A percentile compares a stretch with the other conserved stretches of the same genome.
These are phyloP conservation scores for Ochlodes sylvanus DNA, from an alignment of 2,888 invertebrate genomes.

Conservation along the genomic window DNA sequence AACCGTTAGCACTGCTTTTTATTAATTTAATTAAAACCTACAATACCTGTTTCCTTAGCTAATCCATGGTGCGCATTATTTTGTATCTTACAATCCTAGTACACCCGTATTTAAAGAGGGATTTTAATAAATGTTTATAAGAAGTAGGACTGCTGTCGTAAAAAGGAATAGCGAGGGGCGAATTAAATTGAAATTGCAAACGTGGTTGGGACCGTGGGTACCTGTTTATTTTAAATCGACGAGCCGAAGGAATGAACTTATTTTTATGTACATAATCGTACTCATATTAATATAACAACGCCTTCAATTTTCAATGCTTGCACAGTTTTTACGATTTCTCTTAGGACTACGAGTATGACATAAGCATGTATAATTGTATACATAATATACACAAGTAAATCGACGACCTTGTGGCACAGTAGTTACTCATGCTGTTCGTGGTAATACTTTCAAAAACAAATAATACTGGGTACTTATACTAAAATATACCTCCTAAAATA, in stretches of 20 bases:
- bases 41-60: conserved; percentile 9
- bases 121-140: conserved; percentile 37
- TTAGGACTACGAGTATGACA: no score
- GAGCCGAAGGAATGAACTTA: not conserved
- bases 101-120: conserved; percentile 18
- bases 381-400: no score
- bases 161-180: conserved; percentile 51
- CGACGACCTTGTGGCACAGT: no score
- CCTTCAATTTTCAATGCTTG: no score
- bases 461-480: no score
- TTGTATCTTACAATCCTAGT: conserved; percentile 11
- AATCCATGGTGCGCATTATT: conserved; percentile 4
- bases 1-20: not conserved
- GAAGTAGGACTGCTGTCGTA: conserved; percentile 41
- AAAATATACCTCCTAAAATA: no score
- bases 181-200: conserved; percentile 57
- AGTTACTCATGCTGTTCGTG: no score
- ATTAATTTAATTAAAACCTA: conserved; percentile 4
- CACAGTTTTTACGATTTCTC: no score
- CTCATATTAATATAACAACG: no score
- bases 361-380: no score
- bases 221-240: not conserved
- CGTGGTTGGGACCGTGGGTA: conserved; percentile 22
- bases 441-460: no score
- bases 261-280: not conserved